Percentiles rank a stretch among this genome's conserved stretches.
Evolutionary conservation across 2,113 vertebrate genomes (phyloP).

Genomic region (Nothoprocta perdicaria): DNA sequence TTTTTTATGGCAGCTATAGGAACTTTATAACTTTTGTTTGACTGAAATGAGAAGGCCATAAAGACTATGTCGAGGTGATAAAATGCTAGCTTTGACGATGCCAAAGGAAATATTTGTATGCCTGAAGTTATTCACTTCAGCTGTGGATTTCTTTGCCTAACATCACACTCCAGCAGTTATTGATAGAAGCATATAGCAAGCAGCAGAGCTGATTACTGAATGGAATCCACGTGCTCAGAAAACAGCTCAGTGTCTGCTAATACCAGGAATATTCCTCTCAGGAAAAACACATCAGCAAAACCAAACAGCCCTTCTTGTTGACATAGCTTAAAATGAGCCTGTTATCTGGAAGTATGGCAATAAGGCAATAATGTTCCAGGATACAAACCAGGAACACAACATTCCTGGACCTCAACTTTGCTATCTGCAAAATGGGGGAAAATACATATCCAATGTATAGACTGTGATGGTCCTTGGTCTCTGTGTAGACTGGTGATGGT

Average conservation of each 20-base stretch:
- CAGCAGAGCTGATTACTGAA: neutral
- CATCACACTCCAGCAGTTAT: neutral
- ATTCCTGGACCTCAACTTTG: neutral
- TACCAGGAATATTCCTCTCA: neutral
- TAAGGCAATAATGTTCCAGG: neutral
- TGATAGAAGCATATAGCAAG: neutral
- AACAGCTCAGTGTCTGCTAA: neutral
- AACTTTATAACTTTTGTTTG: neutral
- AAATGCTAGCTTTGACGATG: neutral
- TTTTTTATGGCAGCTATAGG: neutral
- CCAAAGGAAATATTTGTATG: neutral
- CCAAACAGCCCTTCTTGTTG: neutral
- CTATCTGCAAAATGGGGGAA: neutral
- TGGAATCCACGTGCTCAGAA: neutral
- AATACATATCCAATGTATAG: neutral
- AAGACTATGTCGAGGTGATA: neutral
- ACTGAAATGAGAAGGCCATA: neutral
- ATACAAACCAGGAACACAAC: neutral
- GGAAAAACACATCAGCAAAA: neutral
- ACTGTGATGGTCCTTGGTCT: neutral
- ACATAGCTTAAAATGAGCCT: neutral
- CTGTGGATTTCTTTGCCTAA: neutral
- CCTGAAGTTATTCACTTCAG: neutral
- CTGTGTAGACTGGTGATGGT: neutral
- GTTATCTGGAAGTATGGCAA: neutral